Conservation (phyloP, 1,140 invertebrate genomes). For the Reticulitermes speratus region DNA sequence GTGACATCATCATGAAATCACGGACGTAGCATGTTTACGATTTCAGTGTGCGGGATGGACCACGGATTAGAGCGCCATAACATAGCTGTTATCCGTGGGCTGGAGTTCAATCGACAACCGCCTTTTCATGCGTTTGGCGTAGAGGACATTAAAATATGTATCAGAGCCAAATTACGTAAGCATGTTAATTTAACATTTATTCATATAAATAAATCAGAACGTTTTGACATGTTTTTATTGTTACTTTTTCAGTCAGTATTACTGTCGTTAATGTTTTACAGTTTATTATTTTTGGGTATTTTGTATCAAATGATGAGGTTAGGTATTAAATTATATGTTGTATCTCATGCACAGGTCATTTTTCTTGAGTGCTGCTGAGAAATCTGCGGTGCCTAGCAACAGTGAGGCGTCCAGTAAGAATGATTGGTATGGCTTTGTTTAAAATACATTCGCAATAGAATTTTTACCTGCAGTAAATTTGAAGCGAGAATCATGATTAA, state of each 20-base stretch:
- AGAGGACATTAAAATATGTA: background rate
- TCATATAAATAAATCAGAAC: background rate
- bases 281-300: no score
- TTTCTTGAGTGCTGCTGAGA: background rate
- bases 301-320: background rate
- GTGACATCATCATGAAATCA: no score
- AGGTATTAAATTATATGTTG: background rate
- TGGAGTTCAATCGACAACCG: no score
- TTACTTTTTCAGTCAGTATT: no score
- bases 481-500: background rate
- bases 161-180: conserved; percentile 10
- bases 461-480: background rate
- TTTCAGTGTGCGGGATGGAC: no score
- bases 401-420: background rate
- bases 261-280: no score
- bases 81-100: no score
- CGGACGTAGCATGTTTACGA: no score
- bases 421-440: background rate
- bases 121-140: no score
- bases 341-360: background rate
- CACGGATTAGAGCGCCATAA: no score
- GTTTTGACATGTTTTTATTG: no score
- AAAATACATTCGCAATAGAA: background rate
- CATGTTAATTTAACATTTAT: background rate
- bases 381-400: background rate